Percentiles rank a stretch among this genome's conserved stretches.
phyloP scores from a whole-genome alignment of 23 tunicate genomes.

The Oikopleura vanhoeffeni region DNA sequence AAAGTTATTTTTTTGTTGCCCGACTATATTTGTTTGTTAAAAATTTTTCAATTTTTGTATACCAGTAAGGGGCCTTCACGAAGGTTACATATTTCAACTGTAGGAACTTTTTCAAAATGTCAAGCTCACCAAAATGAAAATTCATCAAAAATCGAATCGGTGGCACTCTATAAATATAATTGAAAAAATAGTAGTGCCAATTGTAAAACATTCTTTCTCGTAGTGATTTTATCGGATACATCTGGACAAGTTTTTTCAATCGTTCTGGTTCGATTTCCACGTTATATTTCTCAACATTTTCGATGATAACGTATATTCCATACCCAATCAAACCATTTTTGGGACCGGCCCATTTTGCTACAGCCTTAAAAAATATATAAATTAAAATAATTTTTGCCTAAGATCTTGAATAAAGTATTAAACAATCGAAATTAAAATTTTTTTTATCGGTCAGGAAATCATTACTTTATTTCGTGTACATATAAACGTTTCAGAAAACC shows the following conservation, averaged over 20 bases:
- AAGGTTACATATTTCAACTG: no score
- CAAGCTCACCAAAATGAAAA: background rate
- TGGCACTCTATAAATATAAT: background rate
- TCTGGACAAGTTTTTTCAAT: background rate
- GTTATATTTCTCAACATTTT: background rate
- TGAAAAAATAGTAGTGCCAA: background rate
- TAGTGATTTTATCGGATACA: background rate
- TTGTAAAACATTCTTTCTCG: background rate
- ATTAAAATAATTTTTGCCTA: no score
- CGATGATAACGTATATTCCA: background rate
- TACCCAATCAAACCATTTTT: background rate
- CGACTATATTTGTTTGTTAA: no score
- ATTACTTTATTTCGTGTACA: no score
- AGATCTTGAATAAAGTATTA: no score
- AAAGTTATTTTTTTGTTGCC: no score
- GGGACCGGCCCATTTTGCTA: background rate
- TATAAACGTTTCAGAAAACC: no score
- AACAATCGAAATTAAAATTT: no score
- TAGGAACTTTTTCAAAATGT: no score
- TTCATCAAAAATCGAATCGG: background rate
- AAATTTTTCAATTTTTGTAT: no score
- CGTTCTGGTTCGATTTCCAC: background rate
- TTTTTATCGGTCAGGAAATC: no score
- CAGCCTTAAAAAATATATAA: background rate
- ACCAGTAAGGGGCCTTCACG: no score